Conservation (phyloP, 2,888 invertebrate species). For the Macrosiphum euphorbiae region DNA sequence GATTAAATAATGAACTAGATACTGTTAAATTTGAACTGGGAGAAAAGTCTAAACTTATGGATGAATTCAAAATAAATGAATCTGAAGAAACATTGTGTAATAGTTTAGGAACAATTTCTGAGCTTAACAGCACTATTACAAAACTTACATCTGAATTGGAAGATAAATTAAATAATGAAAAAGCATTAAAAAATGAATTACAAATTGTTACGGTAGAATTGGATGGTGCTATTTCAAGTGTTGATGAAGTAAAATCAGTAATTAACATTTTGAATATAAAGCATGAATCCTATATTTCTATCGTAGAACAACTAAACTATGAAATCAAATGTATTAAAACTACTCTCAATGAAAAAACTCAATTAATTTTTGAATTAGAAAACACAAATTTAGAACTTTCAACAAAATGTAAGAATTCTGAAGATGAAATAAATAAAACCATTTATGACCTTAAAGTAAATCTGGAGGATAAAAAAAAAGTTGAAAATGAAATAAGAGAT, state of each 20-base stretch:
- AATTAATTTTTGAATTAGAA: constrained; percentile 25
- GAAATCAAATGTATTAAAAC: constrained; percentile 16
- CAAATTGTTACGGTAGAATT: background rate
- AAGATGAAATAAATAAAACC: constrained; percentile 22
- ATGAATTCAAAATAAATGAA: background rate
- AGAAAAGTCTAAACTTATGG: constrained; percentile 20
- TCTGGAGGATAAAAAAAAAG: constrained; percentile 6
- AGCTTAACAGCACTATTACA: background rate
- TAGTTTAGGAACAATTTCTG: background rate
- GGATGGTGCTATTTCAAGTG: background rate
- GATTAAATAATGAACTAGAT: constrained; percentile 32
- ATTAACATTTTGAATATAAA: background rate
- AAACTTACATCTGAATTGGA: constrained; percentile 23
- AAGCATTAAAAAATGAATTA: constrained; percentile 20
- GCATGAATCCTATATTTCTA: background rate
- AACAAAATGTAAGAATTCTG: background rate
- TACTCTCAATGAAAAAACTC: constrained; percentile 13
- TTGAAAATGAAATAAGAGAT: constrained; percentile 36
- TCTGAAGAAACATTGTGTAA: background rate
- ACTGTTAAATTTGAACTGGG: background rate
- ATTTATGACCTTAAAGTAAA: constrained; percentile 5
- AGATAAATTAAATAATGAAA: constrained; percentile 5
- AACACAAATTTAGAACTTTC: constrained; percentile 40
- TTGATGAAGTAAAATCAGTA: background rate
- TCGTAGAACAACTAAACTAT: constrained; percentile 31